phyloP scores from a whole-genome alignment of 2,888 invertebrate species.

The Tigriopus californicus region DNA sequence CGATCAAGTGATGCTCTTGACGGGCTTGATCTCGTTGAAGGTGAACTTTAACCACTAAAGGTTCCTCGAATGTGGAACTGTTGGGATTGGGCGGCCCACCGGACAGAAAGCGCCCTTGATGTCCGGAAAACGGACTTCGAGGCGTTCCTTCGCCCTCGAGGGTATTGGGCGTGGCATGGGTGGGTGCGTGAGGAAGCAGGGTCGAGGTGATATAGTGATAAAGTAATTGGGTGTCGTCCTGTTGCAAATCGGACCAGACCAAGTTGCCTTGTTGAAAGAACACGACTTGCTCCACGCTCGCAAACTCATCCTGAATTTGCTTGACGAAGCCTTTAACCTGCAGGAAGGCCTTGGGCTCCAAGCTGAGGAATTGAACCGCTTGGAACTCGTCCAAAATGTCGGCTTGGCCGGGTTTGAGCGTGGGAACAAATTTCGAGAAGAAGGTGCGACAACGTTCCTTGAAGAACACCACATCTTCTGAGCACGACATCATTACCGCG shows the following conservation, averaged over 20 bases:
- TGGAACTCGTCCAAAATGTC: not conserved
- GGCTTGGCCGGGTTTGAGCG: not conserved
- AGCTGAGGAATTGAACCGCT: not conserved
- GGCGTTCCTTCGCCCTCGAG: not conserved
- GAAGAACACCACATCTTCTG: not conserved
- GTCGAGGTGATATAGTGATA: not conserved
- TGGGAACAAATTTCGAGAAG: not conserved
- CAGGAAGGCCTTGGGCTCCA: not conserved
- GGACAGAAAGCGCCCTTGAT: not conserved
- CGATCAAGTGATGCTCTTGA: not conserved
- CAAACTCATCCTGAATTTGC: not conserved
- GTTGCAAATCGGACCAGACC: not conserved
- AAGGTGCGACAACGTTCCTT: not conserved
- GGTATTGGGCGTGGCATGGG: not conserved
- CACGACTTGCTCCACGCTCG: not conserved
- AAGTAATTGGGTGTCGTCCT: not conserved
- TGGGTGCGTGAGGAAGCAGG: not conserved
- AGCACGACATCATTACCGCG: not conserved
- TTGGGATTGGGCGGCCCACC: not conserved
- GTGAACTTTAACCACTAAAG: not conserved
- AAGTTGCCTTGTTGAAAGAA: constrained; percentile 1
- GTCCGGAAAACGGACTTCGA: not conserved
- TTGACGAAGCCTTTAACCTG: not conserved
- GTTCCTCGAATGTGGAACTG: not conserved
- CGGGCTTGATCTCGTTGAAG: not conserved